phyloP scores from a whole-genome alignment of 2,113 vertebrate genomes.

The Pseudorectes ferrugineus region DNA sequence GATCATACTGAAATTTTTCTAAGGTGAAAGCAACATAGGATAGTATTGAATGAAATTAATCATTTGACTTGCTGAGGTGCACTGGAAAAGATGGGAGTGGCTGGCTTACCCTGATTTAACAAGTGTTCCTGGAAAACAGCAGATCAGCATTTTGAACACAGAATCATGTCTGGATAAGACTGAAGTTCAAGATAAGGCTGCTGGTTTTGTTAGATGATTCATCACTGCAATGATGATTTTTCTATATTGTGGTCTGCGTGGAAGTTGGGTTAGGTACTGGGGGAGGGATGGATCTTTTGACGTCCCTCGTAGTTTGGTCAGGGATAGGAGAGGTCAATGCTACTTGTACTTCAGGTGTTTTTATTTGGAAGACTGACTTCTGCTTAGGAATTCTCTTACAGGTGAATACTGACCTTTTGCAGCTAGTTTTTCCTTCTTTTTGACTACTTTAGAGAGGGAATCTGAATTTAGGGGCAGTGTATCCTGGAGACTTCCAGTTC shows the following conservation, averaged over 20 bases:
- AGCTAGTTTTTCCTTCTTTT: neutral
- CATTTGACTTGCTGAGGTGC: neutral
- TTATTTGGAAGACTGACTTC: neutral
- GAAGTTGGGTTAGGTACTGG: neutral
- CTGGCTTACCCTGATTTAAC: neutral
- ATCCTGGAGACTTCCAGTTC: neutral
- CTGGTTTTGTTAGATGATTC: neutral
- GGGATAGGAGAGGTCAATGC: neutral
- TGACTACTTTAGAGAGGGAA: neutral
- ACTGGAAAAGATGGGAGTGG: neutral
- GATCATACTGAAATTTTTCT: neutral
- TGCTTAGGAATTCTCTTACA: neutral
- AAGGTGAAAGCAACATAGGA: neutral
- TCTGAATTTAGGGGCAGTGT: neutral
- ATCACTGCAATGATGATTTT: neutral
- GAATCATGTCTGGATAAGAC: neutral
- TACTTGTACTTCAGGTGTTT: neutral
- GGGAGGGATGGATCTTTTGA: neutral
- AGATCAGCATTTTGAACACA: neutral
- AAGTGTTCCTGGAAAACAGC: neutral
- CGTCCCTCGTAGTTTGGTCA: neutral
- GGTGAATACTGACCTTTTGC: neutral
- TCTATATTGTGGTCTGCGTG: neutral
- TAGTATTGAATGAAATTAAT: neutral
- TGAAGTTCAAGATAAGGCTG: neutral